Percentiles rank a stretch among this genome's conserved stretches.
These are phyloP conservation scores for Struthidea cinerea DNA, from an alignment of 2,113 vertebrate genomes.

Conservation along the genomic window DNA sequence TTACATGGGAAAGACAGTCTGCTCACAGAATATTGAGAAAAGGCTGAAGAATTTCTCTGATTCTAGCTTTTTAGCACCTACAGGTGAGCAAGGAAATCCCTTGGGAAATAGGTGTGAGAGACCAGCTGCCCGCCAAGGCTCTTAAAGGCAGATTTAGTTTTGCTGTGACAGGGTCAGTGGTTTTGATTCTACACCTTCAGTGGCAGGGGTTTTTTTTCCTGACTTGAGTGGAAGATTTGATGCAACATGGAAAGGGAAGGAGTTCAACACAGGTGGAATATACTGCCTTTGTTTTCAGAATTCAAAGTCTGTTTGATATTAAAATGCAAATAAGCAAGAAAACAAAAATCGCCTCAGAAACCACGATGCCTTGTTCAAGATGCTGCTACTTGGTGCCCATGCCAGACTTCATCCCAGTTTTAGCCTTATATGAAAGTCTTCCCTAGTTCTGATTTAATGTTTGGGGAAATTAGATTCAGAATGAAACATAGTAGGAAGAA, in stretches of 20 bases:
- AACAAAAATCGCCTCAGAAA: neutral
- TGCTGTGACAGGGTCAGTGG: neutral
- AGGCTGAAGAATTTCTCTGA: too few relatives aligned
- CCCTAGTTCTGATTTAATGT: neutral
- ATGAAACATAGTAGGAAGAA: neutral
- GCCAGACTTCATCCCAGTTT: neutral
- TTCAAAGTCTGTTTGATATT: neutral
- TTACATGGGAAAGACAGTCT: too few relatives aligned
- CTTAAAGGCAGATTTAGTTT: neutral
- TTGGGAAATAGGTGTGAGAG: neutral
- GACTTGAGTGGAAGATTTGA: neutral
- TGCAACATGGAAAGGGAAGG: neutral
- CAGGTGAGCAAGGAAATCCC: neutral
- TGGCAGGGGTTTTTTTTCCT: neutral
- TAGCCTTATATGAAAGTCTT: neutral
- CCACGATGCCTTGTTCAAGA: neutral
- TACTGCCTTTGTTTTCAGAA: neutral
- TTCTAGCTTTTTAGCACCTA: too few relatives aligned
- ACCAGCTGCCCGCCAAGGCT: neutral
- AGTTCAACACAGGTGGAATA: neutral
- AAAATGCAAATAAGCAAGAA: neutral
- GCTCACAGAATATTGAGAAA: too few relatives aligned
- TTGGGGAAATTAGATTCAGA: slow-evolving; percentile 22
- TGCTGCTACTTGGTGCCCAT: neutral
- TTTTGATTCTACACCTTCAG: neutral